Conservation (phyloP, 2,797 vertebrate genomes). For the Champsocephalus esox region DNA sequence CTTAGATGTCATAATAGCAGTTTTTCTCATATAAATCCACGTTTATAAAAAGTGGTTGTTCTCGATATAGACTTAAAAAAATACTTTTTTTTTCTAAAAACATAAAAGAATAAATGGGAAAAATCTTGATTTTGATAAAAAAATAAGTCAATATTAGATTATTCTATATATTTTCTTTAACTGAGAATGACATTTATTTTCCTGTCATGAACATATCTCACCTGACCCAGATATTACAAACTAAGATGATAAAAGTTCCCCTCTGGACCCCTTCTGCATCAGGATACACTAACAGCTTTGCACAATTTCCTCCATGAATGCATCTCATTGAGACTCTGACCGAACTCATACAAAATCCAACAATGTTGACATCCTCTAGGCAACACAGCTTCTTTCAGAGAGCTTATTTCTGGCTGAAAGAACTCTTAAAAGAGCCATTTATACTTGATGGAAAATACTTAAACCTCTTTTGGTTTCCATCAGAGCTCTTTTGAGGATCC, state of each 20-base stretch:
- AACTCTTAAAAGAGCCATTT: conserved; percentile 56
- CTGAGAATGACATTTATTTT: neutral
- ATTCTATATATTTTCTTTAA: neutral
- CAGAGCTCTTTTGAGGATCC: conserved; percentile 19
- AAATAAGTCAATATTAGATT: neutral
- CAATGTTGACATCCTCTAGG: conserved; percentile 67
- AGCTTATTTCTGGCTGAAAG: conserved; percentile 61
- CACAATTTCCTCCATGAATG: conserved; percentile 45
- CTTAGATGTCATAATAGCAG: conserved; percentile 1
- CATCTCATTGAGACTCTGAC: conserved; percentile 56
- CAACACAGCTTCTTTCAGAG: conserved; percentile 57
- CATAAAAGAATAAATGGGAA: neutral
- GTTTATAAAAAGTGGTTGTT: neutral
- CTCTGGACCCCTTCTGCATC: conserved; percentile 39
- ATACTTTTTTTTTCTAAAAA: neutral
- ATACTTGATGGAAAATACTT: conserved; percentile 50
- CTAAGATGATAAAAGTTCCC: conserved; percentile 11
- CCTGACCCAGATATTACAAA: neutral
- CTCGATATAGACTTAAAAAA: no score
- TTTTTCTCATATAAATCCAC: neutral
- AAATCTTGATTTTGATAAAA: neutral
- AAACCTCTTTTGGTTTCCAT: conserved; percentile 42
- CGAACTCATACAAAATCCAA: conserved; percentile 56
- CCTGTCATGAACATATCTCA: neutral
- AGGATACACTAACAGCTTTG: conserved; percentile 31